These are phyloP conservation scores for Phylloscopus trochiloides DNA, from an alignment of 2,113 vertebrate genomes.

Conservation along the genomic window DNA sequence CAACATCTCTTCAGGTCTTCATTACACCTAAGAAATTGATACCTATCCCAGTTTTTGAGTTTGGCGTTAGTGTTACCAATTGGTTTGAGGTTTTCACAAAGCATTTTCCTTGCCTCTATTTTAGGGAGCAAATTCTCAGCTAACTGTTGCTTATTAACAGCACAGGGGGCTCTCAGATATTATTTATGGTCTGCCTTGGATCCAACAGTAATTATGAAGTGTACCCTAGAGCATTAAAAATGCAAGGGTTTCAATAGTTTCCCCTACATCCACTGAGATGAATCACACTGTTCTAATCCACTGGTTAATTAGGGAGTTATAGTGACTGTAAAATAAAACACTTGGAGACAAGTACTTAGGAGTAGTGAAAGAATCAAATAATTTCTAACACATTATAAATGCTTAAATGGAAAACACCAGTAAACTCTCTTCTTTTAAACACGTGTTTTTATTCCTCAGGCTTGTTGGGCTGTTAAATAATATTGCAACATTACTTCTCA, in stretches of 20 bases:
- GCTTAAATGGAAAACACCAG: not conserved
- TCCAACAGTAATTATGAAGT: not conserved
- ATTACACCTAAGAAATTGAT: not conserved
- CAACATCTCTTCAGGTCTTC: not conserved
- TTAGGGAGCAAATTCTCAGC: not conserved
- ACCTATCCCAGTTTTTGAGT: not conserved
- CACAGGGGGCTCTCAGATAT: not conserved
- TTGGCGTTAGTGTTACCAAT: not conserved
- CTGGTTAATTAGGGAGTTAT: not conserved
- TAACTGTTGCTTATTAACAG: not conserved
- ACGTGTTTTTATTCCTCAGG: not conserved
- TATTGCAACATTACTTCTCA: not conserved
- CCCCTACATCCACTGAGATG: not conserved
- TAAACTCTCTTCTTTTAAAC: not conserved
- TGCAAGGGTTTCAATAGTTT: not conserved
- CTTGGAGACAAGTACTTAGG: not conserved
- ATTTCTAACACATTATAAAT: not conserved
- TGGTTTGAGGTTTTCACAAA: not conserved
- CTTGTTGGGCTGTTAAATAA: not conserved
- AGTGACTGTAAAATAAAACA: not conserved
- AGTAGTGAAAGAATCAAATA: not conserved
- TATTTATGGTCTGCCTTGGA: not conserved
- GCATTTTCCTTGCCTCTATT: not conserved
- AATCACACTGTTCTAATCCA: not conserved
- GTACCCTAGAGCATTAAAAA: not conserved